Evolutionary conservation across 2,797 vertebrate genomes (phyloP), one percentile per base, ranked within the genome.

Genomic region (Melanotaenia trifasciata): DNA sequence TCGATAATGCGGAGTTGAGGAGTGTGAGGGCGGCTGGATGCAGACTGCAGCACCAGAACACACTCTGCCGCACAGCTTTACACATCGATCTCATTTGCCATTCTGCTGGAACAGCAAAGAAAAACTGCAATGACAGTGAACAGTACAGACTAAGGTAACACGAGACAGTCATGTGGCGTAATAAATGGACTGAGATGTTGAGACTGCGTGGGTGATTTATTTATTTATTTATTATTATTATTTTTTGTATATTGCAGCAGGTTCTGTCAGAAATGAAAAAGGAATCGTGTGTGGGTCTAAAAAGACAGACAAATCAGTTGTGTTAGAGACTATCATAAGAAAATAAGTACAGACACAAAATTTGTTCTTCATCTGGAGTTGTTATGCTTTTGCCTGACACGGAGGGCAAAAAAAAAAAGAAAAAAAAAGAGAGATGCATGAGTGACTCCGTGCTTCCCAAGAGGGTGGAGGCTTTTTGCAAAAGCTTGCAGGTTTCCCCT

Each of bases 401-500:
- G 69, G 59, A 53, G 24, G 57, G 64, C 68, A 3, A 22, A n/a
- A 47, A 7, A 47, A 18, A 67, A 16, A 3, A n/a, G 16, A 20
- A 7, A n/a, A 20, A 67, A 45, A 51, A 45, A 61, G 76, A 71
- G 84, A 69, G 74, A 79, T 70, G 90, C 90, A 84, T 87, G 90
- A 90, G 89, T 90, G 91, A 76, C 13, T 80, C 64, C 66, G 86
- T 80, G 72, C 78, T 71, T 89, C 83, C 90, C 91, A 26, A 54
- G 89, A 87, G 92, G 89, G 73, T 56, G 64, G 73, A 83, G 81
- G 51, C 70, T 80, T 90, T 93, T 80, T 94, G 93, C 92, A 82
- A 74, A 78, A 91, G 85, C 83, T 80, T 92, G 93, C 93, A 94
- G 92, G 92, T 94, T 89, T 84, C 87, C 89, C 90, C 86, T 53